A percentile compares a stretch with the other conserved stretches of the same genome.
Evolutionary conservation across 2,113 vertebrate species (phyloP).

Genomic region (Chionodraco myersi): DNA sequence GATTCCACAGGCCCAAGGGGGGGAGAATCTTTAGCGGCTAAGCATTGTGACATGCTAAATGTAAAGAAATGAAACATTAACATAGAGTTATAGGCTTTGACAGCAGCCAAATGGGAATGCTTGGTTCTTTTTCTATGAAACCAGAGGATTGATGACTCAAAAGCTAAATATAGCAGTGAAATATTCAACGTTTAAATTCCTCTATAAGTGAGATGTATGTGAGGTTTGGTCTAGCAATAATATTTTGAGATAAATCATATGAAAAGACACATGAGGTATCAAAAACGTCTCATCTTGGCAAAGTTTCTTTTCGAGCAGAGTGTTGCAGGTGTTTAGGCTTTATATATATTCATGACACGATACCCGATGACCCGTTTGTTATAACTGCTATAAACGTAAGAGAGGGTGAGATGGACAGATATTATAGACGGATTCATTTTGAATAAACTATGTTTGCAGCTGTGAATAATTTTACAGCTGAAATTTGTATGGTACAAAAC

Average conservation of each 20-base stretch:
- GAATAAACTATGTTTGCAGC: too few relatives aligned
- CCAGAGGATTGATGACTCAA: constrained; percentile 52
- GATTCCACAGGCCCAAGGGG: constrained; percentile 15
- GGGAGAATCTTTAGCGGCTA: constrained; percentile 18
- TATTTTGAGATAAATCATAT: constrained; percentile 11
- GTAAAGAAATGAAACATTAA: constrained; percentile 10
- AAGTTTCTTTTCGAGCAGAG: not conserved
- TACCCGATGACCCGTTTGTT: not conserved
- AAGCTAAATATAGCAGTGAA: constrained; percentile 36
- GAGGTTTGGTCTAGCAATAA: constrained; percentile 8
- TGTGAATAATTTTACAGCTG: too few relatives aligned
- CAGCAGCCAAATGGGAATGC: constrained; percentile 44
- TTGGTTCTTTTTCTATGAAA: constrained; percentile 32
- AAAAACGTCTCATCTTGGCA: not conserved
- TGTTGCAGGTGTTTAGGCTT: not conserved
- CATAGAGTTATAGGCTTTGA: constrained; percentile 29
- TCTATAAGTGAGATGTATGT: constrained; percentile 9
- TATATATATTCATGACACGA: not conserved
- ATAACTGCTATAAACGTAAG: not conserved
- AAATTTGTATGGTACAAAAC: too few relatives aligned
- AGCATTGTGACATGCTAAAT: constrained; percentile 16
- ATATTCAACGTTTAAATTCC: constrained; percentile 25
- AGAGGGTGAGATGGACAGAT: too few relatives aligned
- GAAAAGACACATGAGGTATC: not conserved
- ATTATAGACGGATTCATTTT: too few relatives aligned